Evolutionary conservation across 2,113 vertebrate species (phyloP).

Genomic region (Gopherus evgoodei): DNA sequence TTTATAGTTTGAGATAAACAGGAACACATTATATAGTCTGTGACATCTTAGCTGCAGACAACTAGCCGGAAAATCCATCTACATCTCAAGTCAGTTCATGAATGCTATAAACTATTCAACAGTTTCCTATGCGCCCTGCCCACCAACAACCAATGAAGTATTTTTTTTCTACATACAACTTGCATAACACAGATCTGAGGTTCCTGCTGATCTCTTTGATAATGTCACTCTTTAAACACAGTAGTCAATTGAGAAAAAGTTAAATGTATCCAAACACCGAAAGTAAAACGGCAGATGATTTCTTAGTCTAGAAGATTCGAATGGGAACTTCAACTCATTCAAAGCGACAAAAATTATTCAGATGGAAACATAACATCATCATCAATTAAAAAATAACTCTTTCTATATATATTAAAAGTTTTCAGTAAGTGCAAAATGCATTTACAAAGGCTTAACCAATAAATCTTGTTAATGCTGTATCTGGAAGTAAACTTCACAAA

Average conservation of each 20-base stretch:
- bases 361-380: not conserved
- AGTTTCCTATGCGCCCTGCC: not conserved
- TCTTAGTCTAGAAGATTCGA: not conserved
- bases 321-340: not conserved
- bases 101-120: not conserved
- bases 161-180: not conserved
- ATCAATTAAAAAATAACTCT: not conserved
- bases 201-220: not conserved
- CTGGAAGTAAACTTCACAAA: accelerated
- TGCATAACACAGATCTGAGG: not conserved
- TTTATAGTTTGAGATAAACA: not conserved
- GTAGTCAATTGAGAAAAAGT: not conserved
- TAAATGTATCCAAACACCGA: not conserved
- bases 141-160: not conserved
- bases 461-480: not conserved
- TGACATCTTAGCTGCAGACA: not conserved
- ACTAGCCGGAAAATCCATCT: not conserved
- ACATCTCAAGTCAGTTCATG: not conserved
- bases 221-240: not conserved
- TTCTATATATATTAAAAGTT: not conserved
- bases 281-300: not conserved
- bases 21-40: accelerated
- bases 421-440: not conserved
- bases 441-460: not conserved
- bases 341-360: not conserved